phyloP scores from a whole-genome alignment of 2,113 vertebrate genomes.

The Leucoraja erinaceus region DNA sequence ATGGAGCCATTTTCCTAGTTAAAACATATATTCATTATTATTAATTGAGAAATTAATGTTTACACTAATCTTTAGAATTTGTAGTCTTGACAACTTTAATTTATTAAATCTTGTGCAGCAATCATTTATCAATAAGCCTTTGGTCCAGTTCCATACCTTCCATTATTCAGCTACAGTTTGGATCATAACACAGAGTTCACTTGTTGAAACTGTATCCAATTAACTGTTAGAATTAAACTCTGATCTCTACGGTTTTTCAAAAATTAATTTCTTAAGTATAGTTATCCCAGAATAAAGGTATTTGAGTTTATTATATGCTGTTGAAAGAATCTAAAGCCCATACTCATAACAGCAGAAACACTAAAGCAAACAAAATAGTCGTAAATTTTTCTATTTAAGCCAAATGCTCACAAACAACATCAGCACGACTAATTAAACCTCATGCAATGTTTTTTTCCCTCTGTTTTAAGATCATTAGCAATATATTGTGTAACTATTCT shows the following conservation, averaged over 20 bases:
- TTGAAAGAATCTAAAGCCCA: neutral
- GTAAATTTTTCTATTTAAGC: neutral
- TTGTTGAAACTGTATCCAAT: neutral
- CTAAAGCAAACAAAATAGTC: neutral
- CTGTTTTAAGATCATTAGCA: neutral
- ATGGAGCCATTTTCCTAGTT: slow-evolving; percentile 78
- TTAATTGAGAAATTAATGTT: neutral
- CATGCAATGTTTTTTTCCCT: neutral
- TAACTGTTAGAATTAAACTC: neutral
- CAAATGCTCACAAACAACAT: slow-evolving; percentile 5
- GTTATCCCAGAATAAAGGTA: neutral
- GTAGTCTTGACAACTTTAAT: neutral
- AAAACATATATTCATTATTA: neutral
- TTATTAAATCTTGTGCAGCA: neutral
- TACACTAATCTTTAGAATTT: neutral
- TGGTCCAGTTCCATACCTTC: neutral
- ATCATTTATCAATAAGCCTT: neutral
- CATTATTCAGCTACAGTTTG: neutral
- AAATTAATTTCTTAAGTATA: neutral
- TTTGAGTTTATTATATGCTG: neutral
- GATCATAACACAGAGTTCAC: neutral
- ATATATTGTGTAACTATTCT: neutral
- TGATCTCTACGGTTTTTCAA: neutral
- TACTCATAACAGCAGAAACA: neutral
- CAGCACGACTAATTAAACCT: neutral